phyloP scores from a whole-genome alignment of 2,888 invertebrate genomes.

The Apamea anceps region DNA sequence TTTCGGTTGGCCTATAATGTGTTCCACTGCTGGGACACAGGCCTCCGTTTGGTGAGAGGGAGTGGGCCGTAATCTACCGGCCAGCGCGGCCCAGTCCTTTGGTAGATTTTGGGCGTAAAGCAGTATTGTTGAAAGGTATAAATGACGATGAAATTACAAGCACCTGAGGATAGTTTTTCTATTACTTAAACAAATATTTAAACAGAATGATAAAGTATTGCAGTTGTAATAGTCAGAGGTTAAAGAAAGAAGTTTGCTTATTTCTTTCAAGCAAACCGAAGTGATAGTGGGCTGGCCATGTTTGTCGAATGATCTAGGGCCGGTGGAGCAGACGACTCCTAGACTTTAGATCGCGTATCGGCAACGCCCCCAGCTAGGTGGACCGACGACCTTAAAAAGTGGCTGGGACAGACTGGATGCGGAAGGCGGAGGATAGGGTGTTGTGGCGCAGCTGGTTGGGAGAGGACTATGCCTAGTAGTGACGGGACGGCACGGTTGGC shows the following conservation, averaged over 20 bases:
- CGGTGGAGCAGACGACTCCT: background rate
- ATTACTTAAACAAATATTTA: background rate
- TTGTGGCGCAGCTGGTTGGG: background rate
- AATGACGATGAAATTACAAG: background rate
- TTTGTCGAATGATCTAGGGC: background rate
- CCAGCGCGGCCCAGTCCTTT: no score
- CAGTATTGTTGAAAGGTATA: background rate
- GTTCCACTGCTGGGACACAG: no score
- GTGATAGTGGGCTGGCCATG: background rate
- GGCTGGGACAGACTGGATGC: no score
- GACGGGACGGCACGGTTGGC: no score
- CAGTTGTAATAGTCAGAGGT: background rate
- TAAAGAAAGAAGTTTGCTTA: background rate
- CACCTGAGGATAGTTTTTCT: background rate
- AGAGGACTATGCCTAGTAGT: background rate
- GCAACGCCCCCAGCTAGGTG: background rate
- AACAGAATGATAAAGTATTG: background rate
- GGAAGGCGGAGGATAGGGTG: no score
- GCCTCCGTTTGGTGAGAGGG: no score
- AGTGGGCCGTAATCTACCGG: no score
- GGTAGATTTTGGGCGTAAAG: background rate
- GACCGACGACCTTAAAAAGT: background rate
- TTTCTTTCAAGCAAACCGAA: background rate
- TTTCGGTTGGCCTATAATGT: no score
- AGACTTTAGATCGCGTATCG: no score